phyloP scores from a whole-genome alignment of 2,797 vertebrate species.

The Coregonus suidteri region DNA sequence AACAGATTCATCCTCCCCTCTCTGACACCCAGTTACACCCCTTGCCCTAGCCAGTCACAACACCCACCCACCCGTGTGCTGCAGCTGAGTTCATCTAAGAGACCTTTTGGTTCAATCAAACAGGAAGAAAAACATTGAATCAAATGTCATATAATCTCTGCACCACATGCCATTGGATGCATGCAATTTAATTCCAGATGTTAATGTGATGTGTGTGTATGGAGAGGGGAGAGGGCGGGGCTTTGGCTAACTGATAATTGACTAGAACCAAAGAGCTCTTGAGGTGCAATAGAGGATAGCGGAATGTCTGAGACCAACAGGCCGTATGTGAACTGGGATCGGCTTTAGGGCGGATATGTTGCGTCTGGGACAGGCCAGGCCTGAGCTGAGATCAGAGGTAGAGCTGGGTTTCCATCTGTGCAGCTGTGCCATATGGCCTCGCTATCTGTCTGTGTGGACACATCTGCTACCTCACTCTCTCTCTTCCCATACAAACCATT shows the following conservation, averaged over 20 bases:
- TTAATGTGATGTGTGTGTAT: conserved; percentile 55
- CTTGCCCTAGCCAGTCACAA: conserved; percentile 40
- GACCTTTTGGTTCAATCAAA: conserved; percentile 52
- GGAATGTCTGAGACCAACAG: conserved; percentile 40
- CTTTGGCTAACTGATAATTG: conserved; percentile 42
- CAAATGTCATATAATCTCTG: conserved; percentile 52
- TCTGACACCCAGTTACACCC: conserved; percentile 38
- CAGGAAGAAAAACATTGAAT: conserved; percentile 35
- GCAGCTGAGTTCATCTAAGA: conserved; percentile 64
- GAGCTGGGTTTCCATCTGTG: conserved; percentile 36
- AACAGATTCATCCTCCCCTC: conserved; percentile 24
- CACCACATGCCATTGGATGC: conserved; percentile 64
- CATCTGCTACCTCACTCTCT: conserved; percentile 62
- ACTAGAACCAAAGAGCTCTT: conserved; percentile 46
- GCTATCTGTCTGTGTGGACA: conserved; percentile 64
- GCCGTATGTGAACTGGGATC: conserved; percentile 57
- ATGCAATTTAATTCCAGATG: conserved; percentile 71
- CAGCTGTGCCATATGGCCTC: conserved; percentile 49
- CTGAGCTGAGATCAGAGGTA: conserved; percentile 28
- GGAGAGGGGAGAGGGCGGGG: conserved; percentile 21
- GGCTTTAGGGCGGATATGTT: conserved; percentile 62
- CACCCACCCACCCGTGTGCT: conserved; percentile 33
- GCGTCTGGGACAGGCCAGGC: conserved; percentile 50
- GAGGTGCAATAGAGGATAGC: conserved; percentile 52
- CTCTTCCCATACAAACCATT: conserved; percentile 30